These are phyloP conservation scores for Papilio helenus DNA, from an alignment of 1,140 invertebrate species.

Conservation along the genomic window DNA sequence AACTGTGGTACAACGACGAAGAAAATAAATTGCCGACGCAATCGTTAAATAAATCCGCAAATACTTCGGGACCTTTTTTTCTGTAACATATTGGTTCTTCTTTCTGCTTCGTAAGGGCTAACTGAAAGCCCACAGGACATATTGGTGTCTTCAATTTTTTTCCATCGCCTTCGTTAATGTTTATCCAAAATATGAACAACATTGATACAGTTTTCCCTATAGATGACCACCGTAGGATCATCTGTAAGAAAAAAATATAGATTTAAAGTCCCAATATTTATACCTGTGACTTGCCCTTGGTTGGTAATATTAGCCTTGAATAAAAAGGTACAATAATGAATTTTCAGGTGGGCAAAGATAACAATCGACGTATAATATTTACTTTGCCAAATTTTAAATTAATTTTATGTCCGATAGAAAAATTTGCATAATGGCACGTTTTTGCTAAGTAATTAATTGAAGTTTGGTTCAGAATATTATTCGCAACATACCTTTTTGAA, in stretches of 20 bases:
- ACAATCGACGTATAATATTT: neutral
- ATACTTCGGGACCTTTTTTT: constrained; percentile 54
- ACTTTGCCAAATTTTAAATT: neutral
- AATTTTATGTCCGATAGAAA: neutral
- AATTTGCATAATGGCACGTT: constrained; percentile 30
- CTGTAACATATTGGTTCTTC: constrained; percentile 38
- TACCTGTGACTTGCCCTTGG: too few species aligned
- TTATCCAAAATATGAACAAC: constrained; percentile 25
- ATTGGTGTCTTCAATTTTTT: constrained; percentile 21
- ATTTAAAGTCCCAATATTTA: neutral
- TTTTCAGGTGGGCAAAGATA: neutral
- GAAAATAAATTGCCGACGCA: constrained; percentile 71
- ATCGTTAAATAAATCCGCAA: constrained; percentile 62
- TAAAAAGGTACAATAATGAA: neutral
- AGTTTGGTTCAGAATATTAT: neutral
- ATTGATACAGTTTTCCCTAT: constrained; percentile 7
- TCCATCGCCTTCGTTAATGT: neutral
- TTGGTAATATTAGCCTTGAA: neutral
- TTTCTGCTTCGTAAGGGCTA: neutral
- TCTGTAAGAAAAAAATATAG: constrained; percentile 32
- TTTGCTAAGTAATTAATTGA: constrained; percentile 16
- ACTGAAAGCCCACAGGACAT: constrained; percentile 41
- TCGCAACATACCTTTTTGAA: neutral
- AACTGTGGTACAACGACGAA: constrained; percentile 56
- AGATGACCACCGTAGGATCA: constrained; percentile 34